Percentiles rank a stretch among this genome's conserved stretches.
Evolutionary conservation across 2,797 vertebrate genomes (phyloP).

Genomic region (Jordanella pulchra): DNA sequence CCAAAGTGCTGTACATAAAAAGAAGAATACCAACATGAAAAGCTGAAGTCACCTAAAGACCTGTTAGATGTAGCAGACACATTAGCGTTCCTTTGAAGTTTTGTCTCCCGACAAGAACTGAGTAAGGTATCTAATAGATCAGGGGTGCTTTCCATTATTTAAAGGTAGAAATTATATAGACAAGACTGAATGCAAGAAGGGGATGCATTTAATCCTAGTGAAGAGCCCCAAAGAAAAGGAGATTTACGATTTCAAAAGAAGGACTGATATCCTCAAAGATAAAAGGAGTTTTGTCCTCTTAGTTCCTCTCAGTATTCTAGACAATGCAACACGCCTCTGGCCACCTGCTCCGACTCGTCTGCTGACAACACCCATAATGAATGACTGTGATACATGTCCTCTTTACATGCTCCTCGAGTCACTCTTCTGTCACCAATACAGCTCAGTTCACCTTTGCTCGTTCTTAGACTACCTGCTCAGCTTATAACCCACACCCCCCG

Average conservation of each 20-base stretch:
- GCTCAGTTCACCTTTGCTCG: slow-evolving; percentile 43
- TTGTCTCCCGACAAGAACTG: slow-evolving; percentile 46
- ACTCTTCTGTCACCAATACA: slow-evolving; percentile 37
- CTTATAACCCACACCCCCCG: slow-evolving; percentile 39
- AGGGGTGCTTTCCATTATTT: slow-evolving; percentile 12
- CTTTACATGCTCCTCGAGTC: slow-evolving; percentile 63
- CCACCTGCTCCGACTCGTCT: slow-evolving; percentile 75
- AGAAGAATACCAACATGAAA: too few relatives aligned
- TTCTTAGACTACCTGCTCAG: slow-evolving; percentile 40
- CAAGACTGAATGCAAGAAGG: slow-evolving; percentile 9
- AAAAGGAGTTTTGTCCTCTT: slow-evolving; percentile 57
- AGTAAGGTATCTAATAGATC: slow-evolving; percentile 20
- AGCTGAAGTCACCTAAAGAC: slow-evolving; percentile 60
- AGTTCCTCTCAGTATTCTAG: slow-evolving; percentile 65
- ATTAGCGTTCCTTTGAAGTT: slow-evolving; percentile 66
- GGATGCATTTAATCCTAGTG: slow-evolving; percentile 45
- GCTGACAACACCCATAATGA: slow-evolving; percentile 62
- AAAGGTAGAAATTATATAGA: slow-evolving; percentile 1
- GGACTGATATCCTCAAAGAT: slow-evolving; percentile 53
- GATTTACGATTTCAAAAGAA: slow-evolving; percentile 62
- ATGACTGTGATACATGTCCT: slow-evolving; percentile 60
- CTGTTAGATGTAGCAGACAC: slow-evolving; percentile 34
- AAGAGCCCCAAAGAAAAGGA: slow-evolving; percentile 43
- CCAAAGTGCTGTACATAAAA: too few relatives aligned
- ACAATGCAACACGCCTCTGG: slow-evolving; percentile 63